Conservation (phyloP, 2,888 invertebrate genomes). For the Chrysolina haemoptera region DNA sequence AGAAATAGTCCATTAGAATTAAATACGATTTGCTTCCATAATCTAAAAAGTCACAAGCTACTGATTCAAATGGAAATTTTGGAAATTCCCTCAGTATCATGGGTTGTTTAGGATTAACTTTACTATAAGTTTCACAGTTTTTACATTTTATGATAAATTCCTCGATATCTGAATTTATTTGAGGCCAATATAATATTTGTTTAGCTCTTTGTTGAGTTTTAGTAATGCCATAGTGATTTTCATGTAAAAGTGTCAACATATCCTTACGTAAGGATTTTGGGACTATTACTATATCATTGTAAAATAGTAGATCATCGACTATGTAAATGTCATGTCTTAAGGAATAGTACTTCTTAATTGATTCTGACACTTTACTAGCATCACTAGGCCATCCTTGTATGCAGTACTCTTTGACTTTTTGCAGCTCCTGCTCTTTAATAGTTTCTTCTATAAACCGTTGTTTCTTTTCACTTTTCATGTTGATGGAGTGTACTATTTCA, state of each 20-base stretch:
- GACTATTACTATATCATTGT: slow-evolving; percentile 21
- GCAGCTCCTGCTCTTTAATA: too few species aligned
- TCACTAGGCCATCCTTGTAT: slow-evolving; percentile 15
- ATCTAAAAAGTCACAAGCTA: too few species aligned
- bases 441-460: background rate
- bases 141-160: slow-evolving; percentile 27
- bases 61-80: too few species aligned
- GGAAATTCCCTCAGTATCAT: slow-evolving; percentile 11
- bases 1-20: slow-evolving; percentile 27
- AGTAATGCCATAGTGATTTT: slow-evolving; percentile 30
- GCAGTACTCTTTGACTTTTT: slow-evolving; percentile 12
- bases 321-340: slow-evolving; percentile 20
- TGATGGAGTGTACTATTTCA: background rate
- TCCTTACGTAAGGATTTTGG: slow-evolving; percentile 19
- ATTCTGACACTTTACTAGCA: background rate
- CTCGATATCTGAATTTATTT: slow-evolving; percentile 35
- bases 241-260: slow-evolving; percentile 25
- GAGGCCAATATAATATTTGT: slow-evolving; percentile 40
- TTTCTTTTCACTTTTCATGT: background rate
- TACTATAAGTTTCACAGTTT: slow-evolving; percentile 33
- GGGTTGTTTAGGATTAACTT: slow-evolving; percentile 33
- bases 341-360: slow-evolving; percentile 10
- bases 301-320: slow-evolving; percentile 14
- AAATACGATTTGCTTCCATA: slow-evolving; percentile 8
- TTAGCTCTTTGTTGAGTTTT: slow-evolving; percentile 29